A percentile compares a stretch with the other conserved stretches of the same genome.
Conservation (phyloP, 2,113 vertebrate genomes). For the Sminthopsis crassicaudata region DNA sequence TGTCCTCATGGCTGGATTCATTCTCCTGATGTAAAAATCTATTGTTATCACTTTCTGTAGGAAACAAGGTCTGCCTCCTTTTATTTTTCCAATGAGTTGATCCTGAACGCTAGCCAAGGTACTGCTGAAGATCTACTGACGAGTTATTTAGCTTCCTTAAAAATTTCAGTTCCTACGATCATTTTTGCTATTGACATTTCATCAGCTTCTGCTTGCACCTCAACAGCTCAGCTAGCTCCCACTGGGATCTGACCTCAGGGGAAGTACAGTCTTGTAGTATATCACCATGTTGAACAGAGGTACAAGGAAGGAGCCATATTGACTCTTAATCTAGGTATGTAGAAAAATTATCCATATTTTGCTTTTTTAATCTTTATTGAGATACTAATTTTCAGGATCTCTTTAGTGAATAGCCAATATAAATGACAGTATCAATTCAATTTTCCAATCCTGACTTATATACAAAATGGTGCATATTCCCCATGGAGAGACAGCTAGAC, state of each 20-base stretch:
- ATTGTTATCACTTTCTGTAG: slow-evolving; percentile 96
- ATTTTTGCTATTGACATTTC: slow-evolving; percentile 97
- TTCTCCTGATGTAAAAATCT: slow-evolving; percentile 98
- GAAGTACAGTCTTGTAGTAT: background rate
- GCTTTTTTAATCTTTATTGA: background rate
- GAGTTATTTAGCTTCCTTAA: slow-evolving; percentile 96
- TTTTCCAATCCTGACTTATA: slow-evolving; percentile 12
- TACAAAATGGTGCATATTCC: slow-evolving; percentile 6
- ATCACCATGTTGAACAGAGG: background rate
- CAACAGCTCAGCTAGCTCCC: background rate
- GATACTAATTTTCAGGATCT: background rate
- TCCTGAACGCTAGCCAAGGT: slow-evolving; percentile 96
- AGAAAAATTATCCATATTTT: background rate
- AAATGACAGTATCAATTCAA: slow-evolving; percentile 3
- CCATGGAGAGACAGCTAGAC: background rate
- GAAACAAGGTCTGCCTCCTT: slow-evolving; percentile 96
- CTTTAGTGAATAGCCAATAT: background rate
- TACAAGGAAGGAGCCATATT: background rate
- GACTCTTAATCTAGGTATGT: background rate
- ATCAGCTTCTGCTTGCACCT: background rate
- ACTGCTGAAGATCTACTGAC: slow-evolving; percentile 99
- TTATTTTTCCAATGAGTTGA: slow-evolving; percentile 93
- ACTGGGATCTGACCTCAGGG: background rate
- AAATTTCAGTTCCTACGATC: slow-evolving; percentile 95
- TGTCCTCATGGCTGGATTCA: slow-evolving; percentile 95